Base-by-base conservation (phyloP, 2,888 invertebrate species). In the Aricia artaxerxes region DNA sequence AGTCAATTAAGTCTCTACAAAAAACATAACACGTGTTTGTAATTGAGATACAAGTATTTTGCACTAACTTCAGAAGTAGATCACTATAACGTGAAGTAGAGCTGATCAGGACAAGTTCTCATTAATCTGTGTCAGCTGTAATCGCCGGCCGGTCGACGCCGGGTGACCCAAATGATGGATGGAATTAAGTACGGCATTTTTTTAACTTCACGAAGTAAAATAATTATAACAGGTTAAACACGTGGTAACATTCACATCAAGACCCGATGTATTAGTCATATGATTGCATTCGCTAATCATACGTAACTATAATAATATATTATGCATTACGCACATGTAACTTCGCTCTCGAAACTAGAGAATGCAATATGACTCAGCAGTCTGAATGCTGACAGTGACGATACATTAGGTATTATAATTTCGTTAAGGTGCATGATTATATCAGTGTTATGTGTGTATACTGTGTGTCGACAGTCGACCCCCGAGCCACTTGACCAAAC, bases 401-500 rank as follows among this genome's bases (percentile, higher is more conserved):
- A 64, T 61, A 61, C 64, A 64, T 11, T 11, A 31, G 31, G 5
- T n/a, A 61, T 7, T 11, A 7, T 64, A 31, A 24, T 6, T 31
- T 64, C 9, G 3, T 9, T 1, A 11, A 11, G 64, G 31, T 64
- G 64, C 31, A 31, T 11, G 64, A 1, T n/a, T 64, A 2, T 61
- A 2, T 6, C 5, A 5, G 6, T 64, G 60, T 60, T 60, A n/a
- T 60, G 60, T 60, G 16, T 61, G 24, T n/a, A 24, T 24, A 24
- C 7, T 61, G 61, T 60, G 60, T 64, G 49, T 49, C 31, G 64
- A 11, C 64, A 4, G 6, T 31, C 64, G 64, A 61, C n/a, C 61
- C 61, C 61, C 49, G n/a, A 31, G 31, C 64, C 64, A 64, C 31
- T 64, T 64, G 11, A 64, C 31, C 64, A 64, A 64, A 64, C 64